Base-by-base conservation (phyloP, 92 coral and sea anemone genomes). In the Actinostola sp. region DNA sequence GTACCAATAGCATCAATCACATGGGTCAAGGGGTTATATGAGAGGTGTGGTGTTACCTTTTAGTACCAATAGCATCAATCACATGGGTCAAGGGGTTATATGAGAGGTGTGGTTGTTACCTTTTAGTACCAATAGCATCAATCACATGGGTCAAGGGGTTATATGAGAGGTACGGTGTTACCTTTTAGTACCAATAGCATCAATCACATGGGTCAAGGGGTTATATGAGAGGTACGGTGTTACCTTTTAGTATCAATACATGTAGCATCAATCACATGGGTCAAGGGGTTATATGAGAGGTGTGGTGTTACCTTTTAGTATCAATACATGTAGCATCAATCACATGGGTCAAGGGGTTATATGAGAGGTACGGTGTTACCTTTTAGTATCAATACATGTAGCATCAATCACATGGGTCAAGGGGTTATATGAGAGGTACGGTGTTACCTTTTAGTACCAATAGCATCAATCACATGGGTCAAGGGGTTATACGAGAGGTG, bases 401-500 rank as follows among this genome's bases (percentile, higher is more conserved):
- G 98, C 98, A 80, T 94, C 98, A 58, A 94, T 94, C 80, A 92
- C 98, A 63, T 94, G n/a, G n/a, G n/a, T n/a, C n/a, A n/a, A n/a
- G n/a, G n/a, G n/a, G n/a, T n/a, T n/a, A n/a, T n/a, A n/a, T n/a
- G n/a, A n/a, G n/a, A n/a, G n/a, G n/a, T 39, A 14, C 14, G 7
- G 14, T 14, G 7, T 7, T 70, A 93, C 98, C 98, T 82, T 91
- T 93, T 93, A 56, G 98, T 93, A 53, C 98, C 98, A 30, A 93
- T 92, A 63, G 98, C 98, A 80, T 94, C 98, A 58, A 94, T 94
- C 80, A 92, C 98, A 63, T 94, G n/a, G n/a, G n/a, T n/a, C n/a
- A n/a, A n/a, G n/a, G n/a, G n/a, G n/a, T n/a, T n/a, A n/a, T n/a
- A n/a, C n/a, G n/a, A n/a, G n/a, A n/a, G n/a, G n/a, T 39, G 45